Percentiles rank a stretch among this genome's conserved stretches.
Conservation (phyloP, 2,113 vertebrate genomes). For the Bambusicola thoracicus region DNA sequence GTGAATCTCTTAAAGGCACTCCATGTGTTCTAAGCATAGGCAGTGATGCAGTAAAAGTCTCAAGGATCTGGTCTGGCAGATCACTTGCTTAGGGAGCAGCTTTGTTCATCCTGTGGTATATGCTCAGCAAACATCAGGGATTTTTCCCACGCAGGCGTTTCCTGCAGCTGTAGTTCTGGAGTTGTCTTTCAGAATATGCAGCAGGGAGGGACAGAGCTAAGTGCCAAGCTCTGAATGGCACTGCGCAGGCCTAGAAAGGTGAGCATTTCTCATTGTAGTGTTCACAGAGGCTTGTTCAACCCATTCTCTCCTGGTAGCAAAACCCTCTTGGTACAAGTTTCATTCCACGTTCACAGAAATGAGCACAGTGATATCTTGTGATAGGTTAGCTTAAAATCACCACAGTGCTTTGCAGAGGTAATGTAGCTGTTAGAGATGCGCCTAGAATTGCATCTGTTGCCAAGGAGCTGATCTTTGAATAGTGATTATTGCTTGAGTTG, state of each 20-base stretch:
- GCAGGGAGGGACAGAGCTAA: not conserved
- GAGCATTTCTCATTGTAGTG: not conserved
- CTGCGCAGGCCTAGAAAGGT: not conserved
- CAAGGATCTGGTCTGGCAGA: not conserved
- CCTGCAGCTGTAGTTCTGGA: not conserved
- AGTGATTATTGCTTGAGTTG: not conserved
- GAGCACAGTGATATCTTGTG: not conserved
- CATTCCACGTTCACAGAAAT: not conserved
- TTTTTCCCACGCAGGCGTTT: not conserved
- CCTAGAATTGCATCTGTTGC: not conserved
- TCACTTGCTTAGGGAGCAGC: not conserved
- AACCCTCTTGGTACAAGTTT: not conserved
- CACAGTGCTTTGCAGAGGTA: not conserved
- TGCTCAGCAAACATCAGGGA: not conserved
- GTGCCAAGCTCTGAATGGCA: not conserved
- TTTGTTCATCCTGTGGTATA: not conserved
- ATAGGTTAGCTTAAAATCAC: not conserved
- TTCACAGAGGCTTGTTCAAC: not conserved
- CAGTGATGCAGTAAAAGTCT: not conserved
- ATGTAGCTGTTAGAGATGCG: not conserved
- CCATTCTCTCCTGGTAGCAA: rapidly evolving
- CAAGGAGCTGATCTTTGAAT: not conserved
- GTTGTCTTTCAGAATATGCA: not conserved
- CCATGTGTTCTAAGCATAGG: not conserved
- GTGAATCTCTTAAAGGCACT: not conserved